phyloP scores from a whole-genome alignment of 2,888 invertebrate genomes.

The Clunio marinus region DNA sequence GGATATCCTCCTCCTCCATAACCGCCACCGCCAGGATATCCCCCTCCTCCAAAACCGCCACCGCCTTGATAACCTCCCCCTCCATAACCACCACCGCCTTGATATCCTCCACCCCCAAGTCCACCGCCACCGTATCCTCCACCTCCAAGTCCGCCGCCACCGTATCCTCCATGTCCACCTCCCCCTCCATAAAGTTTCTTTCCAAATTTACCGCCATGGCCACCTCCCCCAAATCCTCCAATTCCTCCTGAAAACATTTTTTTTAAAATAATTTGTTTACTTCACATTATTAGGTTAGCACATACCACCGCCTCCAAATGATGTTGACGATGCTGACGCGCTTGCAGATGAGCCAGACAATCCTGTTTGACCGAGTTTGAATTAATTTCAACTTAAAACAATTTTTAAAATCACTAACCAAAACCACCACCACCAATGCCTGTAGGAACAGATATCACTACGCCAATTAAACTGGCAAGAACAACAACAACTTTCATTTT shows the following conservation, averaged over 20 bases:
- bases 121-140: slow-evolving; percentile 1
- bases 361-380: no score
- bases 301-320: neutral
- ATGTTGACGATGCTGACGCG: neutral
- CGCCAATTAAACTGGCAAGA: neutral
- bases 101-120: slow-evolving; percentile 19
- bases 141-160: neutral
- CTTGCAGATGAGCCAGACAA: neutral
- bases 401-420: neutral
- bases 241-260: neutral
- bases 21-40: neutral
- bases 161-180: slow-evolving; percentile 3
- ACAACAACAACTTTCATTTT: slow-evolving; percentile 21
- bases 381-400: neutral
- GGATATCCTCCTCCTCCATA: neutral
- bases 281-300: no score
- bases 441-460: neutral
- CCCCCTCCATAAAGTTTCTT: neutral
- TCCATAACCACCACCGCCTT: slow-evolving; percentile 5
- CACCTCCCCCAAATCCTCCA: neutral
- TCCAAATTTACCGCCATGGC: slow-evolving; percentile 3
- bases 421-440: neutral
- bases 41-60: neutral
- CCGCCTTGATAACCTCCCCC: neutral
- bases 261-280: neutral